Base-by-base conservation (phyloP, 2,113 vertebrate genomes). In the Zosterops hypoxanthus region DNA sequence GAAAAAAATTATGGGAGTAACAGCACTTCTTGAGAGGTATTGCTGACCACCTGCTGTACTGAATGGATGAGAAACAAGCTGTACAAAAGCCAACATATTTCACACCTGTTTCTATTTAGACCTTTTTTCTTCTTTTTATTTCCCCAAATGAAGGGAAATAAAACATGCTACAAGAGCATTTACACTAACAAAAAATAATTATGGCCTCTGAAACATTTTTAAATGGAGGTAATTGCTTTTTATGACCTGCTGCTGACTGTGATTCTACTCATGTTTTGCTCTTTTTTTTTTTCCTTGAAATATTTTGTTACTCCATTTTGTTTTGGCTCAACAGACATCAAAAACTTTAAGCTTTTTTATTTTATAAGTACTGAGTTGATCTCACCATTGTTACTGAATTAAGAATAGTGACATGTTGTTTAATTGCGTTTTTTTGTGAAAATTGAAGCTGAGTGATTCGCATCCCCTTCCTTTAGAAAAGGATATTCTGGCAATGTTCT, bases 141-240 rank as follows among this genome's bases (percentile, higher is more conserved):
- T 93, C 31, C 13, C 21, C 24, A 80, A 70, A 79, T 41, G 23
- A 91, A 94, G 19, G 41, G 55, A 82, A 91, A 80, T 65, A 57
- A 79, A 91, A 70, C n/a, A 85, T 21, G 10, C n/a, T 34, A 36
- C 20, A 39, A 44, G 29, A 80, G 5, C 44, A 83, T 66, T 95
- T 85, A 55, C 52, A 64, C 49, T 41, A 64, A 49, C 7, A 69
- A 87, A 80, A 83, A 73, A 29, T 56, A 91, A 95, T 92, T 79
- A 68, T 50, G 86, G 59, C 56, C 64, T 91, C 42, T 93, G 81
- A 75, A 86, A 56, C 6, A 57, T 41, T 82, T 82, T 78, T 65
- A 82, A 92, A 90, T 92, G 71, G n/a, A 84, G 19, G 29, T 36
- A 92, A 92, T 94, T 94, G 31, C 68, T 92, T 83, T 79, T 23